A percentile compares a stretch with the other conserved stretches of the same genome.
Evolutionary conservation across 2,113 vertebrate genomes (phyloP).

Genomic region (Isichthys henryi): DNA sequence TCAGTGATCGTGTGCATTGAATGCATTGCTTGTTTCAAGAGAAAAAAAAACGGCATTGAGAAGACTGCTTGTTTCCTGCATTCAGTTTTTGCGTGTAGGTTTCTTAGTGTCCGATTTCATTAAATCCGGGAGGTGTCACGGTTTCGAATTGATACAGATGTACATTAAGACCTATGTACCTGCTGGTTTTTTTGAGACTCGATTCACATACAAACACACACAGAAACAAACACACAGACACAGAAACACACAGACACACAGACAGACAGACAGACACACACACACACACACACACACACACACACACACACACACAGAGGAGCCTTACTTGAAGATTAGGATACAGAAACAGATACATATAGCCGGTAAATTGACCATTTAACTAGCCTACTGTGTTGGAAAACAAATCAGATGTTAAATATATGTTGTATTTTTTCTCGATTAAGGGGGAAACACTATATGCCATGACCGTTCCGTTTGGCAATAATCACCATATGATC

Average conservation of each 20-base stretch:
- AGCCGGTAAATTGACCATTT: background rate
- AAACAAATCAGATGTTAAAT: background rate
- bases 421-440: background rate
- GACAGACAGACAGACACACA: background rate
- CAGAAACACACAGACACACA: background rate
- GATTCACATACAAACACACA: background rate
- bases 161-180: background rate
- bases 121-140: background rate
- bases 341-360: background rate
- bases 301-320: background rate
- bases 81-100: background rate
- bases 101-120: background rate
- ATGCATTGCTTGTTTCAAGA: conserved; percentile 38
- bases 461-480: background rate
- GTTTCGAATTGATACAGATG: background rate
- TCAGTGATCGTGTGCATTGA: conserved; percentile 46
- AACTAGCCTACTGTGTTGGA: background rate
- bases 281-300: background rate
- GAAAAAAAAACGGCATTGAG: conserved; percentile 2
- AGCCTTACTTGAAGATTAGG: background rate
- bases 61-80: conserved; percentile 5
- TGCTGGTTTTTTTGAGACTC: background rate
- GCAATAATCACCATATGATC: background rate
- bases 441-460: background rate
- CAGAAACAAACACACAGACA: background rate